These are phyloP conservation scores for Hexactinellida sp. DNA, from an alignment of 37 sponge, comb jelly and placozoan species.

Conservation along the genomic window DNA sequence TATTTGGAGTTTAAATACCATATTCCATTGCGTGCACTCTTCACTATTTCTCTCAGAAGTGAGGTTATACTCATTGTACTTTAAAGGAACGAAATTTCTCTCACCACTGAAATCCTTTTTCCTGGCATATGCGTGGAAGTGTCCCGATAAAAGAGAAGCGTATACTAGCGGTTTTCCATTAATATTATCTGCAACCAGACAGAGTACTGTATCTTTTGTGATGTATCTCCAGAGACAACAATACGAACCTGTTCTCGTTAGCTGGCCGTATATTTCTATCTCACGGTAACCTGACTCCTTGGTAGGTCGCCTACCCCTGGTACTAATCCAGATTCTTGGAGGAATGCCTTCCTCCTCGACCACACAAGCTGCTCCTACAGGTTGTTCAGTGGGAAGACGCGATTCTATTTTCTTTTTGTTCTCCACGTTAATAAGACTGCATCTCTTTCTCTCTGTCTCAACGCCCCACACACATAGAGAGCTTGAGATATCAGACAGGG, in stretches of 20 bases:
- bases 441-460: neutral
- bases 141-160: neutral
- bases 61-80: neutral
- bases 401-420: constrained; percentile 1
- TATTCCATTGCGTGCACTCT: neutral
- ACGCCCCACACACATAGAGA: neutral
- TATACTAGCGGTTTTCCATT: constrained; percentile 6
- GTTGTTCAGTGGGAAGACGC: neutral
- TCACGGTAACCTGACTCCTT: neutral
- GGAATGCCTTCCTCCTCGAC: neutral
- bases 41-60: neutral
- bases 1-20: constrained; percentile 2
- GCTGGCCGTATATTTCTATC: constrained; percentile 2
- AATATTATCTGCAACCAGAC: neutral
- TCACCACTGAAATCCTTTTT: neutral
- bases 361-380: constrained; percentile 1
- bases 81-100: neutral
- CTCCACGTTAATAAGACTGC: constrained; percentile 7
- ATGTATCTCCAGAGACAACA: neutral
- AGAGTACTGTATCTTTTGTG: neutral
- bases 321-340: neutral
- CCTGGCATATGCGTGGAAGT: neutral
- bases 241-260: neutral
- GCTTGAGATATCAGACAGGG: neutral
- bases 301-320: neutral